A percentile compares a stretch with the other conserved stretches of the same genome.
Conservation (phyloP, 1,140 invertebrate species). For the Sarcophaga peregrina region DNA sequence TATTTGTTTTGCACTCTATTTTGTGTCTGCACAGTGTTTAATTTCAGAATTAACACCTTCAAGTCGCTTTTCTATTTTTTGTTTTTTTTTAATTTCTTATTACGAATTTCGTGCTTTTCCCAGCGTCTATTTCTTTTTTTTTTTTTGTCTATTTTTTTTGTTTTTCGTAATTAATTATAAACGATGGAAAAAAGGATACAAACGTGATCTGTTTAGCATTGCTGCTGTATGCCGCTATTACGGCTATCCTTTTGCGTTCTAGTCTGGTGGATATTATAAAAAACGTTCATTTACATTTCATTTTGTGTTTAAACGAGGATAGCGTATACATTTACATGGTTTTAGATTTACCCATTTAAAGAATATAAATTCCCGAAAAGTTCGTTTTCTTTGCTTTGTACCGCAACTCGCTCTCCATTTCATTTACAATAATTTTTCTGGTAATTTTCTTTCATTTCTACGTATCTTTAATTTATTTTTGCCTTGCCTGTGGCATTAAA, state of each 20-base stretch:
- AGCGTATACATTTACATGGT: no score
- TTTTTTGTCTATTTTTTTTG: neutral
- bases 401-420: no score
- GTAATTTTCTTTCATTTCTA: no score
- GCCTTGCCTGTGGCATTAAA: neutral
- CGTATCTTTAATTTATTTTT: neutral
- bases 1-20: neutral
- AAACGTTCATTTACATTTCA: no score
- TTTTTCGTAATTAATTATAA: neutral
- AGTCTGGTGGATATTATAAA: no score
- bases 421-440: no score
- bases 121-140: no score
- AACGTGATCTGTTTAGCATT: neutral
- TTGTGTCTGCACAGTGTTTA: neutral
- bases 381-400: no score
- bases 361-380: no score
- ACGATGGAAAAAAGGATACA: neutral
- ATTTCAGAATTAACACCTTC: conserved; percentile 14
- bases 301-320: no score
- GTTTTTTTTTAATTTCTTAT: neutral
- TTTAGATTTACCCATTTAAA: no score
- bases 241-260: no score
- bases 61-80: neutral
- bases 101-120: neutral
- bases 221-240: neutral